Percentiles rank a stretch among this genome's conserved stretches.
Conservation (phyloP, 1,140 invertebrate species). For the Solenopsis fugax region DNA sequence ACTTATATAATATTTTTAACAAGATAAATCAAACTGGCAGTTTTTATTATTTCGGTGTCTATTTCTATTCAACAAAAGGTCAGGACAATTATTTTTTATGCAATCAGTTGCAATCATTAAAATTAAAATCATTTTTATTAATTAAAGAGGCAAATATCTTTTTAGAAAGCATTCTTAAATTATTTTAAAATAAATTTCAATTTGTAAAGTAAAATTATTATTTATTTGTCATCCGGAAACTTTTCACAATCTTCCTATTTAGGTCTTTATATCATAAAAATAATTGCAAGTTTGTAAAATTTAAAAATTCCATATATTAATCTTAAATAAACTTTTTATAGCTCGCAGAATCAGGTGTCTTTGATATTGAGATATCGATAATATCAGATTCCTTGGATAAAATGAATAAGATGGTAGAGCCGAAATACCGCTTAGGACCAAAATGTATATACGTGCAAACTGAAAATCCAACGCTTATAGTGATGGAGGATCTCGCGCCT, state of each 20-base stretch:
- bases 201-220: not conserved
- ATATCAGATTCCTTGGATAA: slow-evolving; percentile 81
- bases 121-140: not conserved
- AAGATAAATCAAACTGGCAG: slow-evolving; percentile 48
- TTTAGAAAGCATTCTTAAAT: not conserved
- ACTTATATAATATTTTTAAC: not conserved
- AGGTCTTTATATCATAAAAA: not conserved
- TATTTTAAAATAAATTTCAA: not conserved
- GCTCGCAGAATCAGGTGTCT: slow-evolving; percentile 77
- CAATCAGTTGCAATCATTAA: not conserved
- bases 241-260: slow-evolving; percentile 5
- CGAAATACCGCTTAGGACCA: slow-evolving; percentile 70
- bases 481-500: slow-evolving; percentile 86
- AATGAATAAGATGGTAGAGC: slow-evolving; percentile 79
- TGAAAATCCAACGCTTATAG: slow-evolving; percentile 83
- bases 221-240: not conserved
- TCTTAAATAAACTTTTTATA: slow-evolving; percentile 57
- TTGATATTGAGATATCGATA: slow-evolving; percentile 83
- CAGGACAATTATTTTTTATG: not conserved
- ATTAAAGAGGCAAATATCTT: not conserved
- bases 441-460: slow-evolving; percentile 78
- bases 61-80: not conserved
- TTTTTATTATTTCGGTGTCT: not conserved
- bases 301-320: not conserved
- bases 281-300: slow-evolving; percentile 9